phyloP scores from a whole-genome alignment of 2,888 invertebrate species.

The Neuroscelio doddi region DNA sequence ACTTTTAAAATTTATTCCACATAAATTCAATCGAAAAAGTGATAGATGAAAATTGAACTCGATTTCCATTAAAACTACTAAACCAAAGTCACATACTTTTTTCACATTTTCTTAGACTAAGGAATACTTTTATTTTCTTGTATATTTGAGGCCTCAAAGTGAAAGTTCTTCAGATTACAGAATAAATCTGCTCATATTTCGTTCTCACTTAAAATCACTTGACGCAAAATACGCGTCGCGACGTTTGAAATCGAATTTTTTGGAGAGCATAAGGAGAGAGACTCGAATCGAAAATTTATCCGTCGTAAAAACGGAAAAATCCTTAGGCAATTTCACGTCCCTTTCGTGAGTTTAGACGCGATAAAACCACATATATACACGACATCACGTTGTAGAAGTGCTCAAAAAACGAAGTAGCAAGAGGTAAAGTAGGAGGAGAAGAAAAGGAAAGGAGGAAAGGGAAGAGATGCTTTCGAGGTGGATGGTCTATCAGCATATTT shows the following conservation, averaged over 20 bases:
- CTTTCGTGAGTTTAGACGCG: slow-evolving; percentile 50
- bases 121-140: too few relatives aligned
- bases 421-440: slow-evolving; percentile 23
- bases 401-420: slow-evolving; percentile 21
- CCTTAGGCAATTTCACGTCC: slow-evolving; percentile 59
- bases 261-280: not conserved
- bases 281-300: slow-evolving; percentile 25
- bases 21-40: too few relatives aligned
- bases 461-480: slow-evolving; percentile 39
- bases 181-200: not conserved
- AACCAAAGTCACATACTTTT: too few relatives aligned
- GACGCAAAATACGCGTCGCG: not conserved
- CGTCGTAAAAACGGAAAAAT: slow-evolving; percentile 48
- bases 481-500: slow-evolving; percentile 71
- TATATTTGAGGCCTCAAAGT: not conserved
- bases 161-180: not conserved
- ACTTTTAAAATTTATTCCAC: slow-evolving; percentile 4
- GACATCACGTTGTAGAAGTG: slow-evolving; percentile 25
- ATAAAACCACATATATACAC: slow-evolving; percentile 57
- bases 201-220: not conserved
- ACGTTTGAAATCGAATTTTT: not conserved
- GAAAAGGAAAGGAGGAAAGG: slow-evolving; percentile 18
- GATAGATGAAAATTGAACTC: too few relatives aligned
- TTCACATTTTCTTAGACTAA: too few relatives aligned
- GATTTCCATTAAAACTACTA: too few relatives aligned